Conservation (phyloP, 2,888 invertebrate genomes). For the Nemurella pictetii region DNA sequence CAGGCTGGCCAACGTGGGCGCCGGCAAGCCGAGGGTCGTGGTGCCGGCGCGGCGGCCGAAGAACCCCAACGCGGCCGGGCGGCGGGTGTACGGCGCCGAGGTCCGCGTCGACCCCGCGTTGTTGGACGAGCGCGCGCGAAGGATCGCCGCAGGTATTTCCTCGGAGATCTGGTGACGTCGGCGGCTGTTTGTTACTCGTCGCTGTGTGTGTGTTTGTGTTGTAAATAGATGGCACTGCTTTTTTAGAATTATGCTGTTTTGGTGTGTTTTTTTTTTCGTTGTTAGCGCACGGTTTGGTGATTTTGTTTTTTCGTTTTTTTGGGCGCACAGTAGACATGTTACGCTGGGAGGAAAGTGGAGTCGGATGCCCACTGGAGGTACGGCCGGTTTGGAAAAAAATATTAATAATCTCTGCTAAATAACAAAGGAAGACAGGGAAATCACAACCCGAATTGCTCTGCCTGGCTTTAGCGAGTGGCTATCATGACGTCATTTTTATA, state of each 20-base stretch:
- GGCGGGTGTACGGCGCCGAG: constrained; percentile 52
- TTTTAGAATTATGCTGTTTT: not conserved
- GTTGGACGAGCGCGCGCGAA: constrained; percentile 63
- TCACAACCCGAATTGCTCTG: too few relatives aligned
- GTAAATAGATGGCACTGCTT: not conserved
- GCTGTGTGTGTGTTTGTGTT: not conserved
- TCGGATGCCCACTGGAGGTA: too few relatives aligned
- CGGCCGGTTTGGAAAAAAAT: too few relatives aligned
- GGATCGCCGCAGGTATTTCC: constrained; percentile 63
- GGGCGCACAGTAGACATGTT: too few relatives aligned
- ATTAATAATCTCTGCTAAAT: too few relatives aligned
- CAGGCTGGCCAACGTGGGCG: constrained; percentile 75
- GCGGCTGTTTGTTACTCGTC: not conserved
- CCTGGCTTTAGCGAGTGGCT: too few relatives aligned
- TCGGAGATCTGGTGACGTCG: constrained; percentile 75
- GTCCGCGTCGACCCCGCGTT: constrained; percentile 46
- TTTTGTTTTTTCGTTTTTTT: not conserved
- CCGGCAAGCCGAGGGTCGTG: constrained; percentile 51
- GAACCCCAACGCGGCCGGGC: constrained; percentile 49
- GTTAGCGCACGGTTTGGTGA: not conserved
- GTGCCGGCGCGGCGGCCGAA: constrained; percentile 37
- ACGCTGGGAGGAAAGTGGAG: too few relatives aligned
- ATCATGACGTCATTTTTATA: too few relatives aligned
- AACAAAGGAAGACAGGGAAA: too few relatives aligned
- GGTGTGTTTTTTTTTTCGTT: not conserved